phyloP scores from a whole-genome alignment of 2,888 invertebrate genomes.

The Therioaphis trifolii region DNA sequence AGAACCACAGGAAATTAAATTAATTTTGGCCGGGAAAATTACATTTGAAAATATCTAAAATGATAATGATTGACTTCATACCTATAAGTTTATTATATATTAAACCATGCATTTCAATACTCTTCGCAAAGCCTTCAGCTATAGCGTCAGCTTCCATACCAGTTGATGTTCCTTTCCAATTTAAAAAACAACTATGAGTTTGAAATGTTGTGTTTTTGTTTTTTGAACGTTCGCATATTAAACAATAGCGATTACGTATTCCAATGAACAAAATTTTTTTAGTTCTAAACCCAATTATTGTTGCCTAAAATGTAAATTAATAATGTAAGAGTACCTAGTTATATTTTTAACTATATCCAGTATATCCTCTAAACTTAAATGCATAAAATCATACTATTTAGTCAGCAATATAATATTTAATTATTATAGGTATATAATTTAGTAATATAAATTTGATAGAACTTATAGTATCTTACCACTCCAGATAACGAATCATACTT shows the following conservation, averaged over 20 bases:
- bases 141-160: conserved; percentile 21
- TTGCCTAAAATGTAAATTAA: conserved; percentile 29
- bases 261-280: conserved; percentile 29
- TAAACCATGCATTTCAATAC: too few species aligned
- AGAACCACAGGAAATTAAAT: too few species aligned
- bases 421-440: conserved; percentile 3
- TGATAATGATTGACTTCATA: too few species aligned
- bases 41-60: too few species aligned
- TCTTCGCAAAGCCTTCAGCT: too few species aligned
- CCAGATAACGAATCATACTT: too few species aligned
- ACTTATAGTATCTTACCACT: conserved; percentile 31
- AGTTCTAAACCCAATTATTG: conserved; percentile 30
- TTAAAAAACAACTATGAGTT: conserved; percentile 14
- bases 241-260: conserved; percentile 14
- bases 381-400: conserved; percentile 25
- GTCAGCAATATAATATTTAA: conserved; percentile 31
- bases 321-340: conserved; percentile 23
- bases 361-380: conserved; percentile 22
- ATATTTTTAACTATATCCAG: conserved; percentile 25
- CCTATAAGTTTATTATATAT: too few species aligned
- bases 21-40: too few species aligned
- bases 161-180: conserved; percentile 20
- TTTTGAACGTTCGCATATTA: conserved; percentile 20
- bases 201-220: neutral
- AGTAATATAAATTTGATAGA: conserved; percentile 4